A percentile compares a stretch with the other conserved stretches of the same genome.
Conservation (phyloP, 2,113 vertebrate species). For the Noctilio leporinus region DNA sequence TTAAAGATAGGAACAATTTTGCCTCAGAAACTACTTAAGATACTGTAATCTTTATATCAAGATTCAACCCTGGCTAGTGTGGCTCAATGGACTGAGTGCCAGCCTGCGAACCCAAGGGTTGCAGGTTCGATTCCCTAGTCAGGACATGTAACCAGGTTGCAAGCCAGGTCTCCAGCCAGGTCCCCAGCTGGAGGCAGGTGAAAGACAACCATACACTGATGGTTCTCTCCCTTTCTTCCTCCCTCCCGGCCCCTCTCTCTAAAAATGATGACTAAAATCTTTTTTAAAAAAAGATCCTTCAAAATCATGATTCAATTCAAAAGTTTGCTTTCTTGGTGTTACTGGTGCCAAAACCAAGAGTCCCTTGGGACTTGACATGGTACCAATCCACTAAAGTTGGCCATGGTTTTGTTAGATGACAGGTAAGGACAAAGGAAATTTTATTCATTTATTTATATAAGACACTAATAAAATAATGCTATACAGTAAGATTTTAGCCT, state of each 20-base stretch:
- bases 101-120: too few relatives aligned
- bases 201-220: too few relatives aligned
- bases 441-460: background rate
- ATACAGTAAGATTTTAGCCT: background rate
- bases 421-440: background rate
- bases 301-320: background rate
- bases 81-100: too few relatives aligned
- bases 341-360: background rate
- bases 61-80: too few relatives aligned
- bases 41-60: background rate
- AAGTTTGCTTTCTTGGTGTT: background rate
- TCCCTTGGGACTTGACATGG: background rate
- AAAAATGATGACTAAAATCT: too few relatives aligned
- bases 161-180: too few relatives aligned
- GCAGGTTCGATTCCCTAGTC: too few relatives aligned
- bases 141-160: too few relatives aligned
- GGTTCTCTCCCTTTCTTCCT: too few relatives aligned
- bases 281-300: background rate
- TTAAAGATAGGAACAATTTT: slow-evolving; percentile 22
- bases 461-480: background rate
- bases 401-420: background rate
- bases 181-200: too few relatives aligned
- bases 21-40: background rate
- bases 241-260: too few relatives aligned
- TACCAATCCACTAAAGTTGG: background rate